Base-by-base conservation (phyloP, 2,888 invertebrate genomes). In the Glyphotaelius pellucidus region DNA sequence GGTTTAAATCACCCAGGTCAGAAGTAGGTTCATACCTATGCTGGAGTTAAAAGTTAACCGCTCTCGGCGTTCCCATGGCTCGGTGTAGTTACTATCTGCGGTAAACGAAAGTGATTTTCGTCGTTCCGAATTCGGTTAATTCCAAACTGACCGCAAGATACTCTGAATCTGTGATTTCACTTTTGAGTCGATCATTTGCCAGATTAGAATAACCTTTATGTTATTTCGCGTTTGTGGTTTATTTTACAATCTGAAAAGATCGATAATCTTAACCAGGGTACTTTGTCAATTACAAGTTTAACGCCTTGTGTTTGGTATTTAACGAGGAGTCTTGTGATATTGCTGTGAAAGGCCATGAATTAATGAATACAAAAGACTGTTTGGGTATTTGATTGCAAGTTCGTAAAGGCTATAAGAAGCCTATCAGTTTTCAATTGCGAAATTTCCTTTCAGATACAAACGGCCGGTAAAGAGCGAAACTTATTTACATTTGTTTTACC, bases 151-250 rank as follows among this genome's bases (percentile, higher is more conserved):
- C 83, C 83, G 83, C 83, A 83, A 25, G 83, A 11, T 83, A 83
- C 38, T 83, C 25, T 83, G 32, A 83, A 83, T 83, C 67, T 32
- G 83, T 25, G 83, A 83, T 83, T 83, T 83, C 83, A 83, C 83
- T 83, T 32, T 11, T 35, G 83, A 9, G 35, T 81, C 31, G 81
- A 81, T 32, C 30, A 25, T 67, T 67, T 67, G 67, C 67, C 32
- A 1, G 31, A 31, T 81, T 81, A 81, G 32, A 81, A 81, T 81
- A 81, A 32, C 81, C 81, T 81, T 32, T 32, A 25, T 25, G n/a
- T 25, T 67, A 67, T 67, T 67, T 67, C 67, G 67, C 67, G 25
- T 67, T 67, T 67, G 25, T 67, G 67, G 67, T 67, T 67, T 67
- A 67, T 67, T 67, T 67, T 67, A n/a, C 67, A 67, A 67, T 67